Evolutionary conservation across 2,888 invertebrate genomes (phyloP), one percentile per base, ranked within the genome.

Genomic region (Stenodema calcarata): DNA sequence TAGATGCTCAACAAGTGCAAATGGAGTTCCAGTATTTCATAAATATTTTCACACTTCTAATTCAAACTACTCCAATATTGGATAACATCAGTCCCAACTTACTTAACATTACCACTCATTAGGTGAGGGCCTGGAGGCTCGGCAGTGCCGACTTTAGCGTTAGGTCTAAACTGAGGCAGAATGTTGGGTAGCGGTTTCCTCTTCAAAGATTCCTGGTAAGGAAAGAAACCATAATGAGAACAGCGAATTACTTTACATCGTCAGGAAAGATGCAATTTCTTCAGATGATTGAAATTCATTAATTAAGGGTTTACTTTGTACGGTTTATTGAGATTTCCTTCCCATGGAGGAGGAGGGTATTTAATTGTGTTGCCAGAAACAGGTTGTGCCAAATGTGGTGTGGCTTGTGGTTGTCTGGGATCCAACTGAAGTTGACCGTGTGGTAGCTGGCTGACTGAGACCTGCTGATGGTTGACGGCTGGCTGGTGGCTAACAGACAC

Each of bases 91-190:
- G 4, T 50, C 6, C n/a, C 47, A 47, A 47, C 47, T 47, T 47
- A 78, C 27, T 41, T 62, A 14, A 82, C 82, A 9, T 73, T 28
- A n/a, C 70, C 44, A 27, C 84, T 75, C 73, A 84, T 84, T 28
- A 73, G 27, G n/a, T 84, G 84, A 70, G 84, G 84, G 11, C 84
- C 90, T 62, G 89, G 89, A 54, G 88, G 88, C 42, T 90, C 89
- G 9, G 88, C 89, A 18, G 89, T 89, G 6, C 89, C 89, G 73
- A 89, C 84, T 87, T 90, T 89, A 80, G 94, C 93, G 89, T 94
- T 95, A 0, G 95, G 95, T 44, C 95, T 92, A 89, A 95, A 95
- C 89, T 95, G 95, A 0, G 95, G 95, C 30, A 95, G 90, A 89
- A 95, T 95, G 89, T 95, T 95, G 0, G 95, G 95, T 70, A 94